phyloP scores from a whole-genome alignment of 2,797 vertebrate genomes.

The Betta splendens region DNA sequence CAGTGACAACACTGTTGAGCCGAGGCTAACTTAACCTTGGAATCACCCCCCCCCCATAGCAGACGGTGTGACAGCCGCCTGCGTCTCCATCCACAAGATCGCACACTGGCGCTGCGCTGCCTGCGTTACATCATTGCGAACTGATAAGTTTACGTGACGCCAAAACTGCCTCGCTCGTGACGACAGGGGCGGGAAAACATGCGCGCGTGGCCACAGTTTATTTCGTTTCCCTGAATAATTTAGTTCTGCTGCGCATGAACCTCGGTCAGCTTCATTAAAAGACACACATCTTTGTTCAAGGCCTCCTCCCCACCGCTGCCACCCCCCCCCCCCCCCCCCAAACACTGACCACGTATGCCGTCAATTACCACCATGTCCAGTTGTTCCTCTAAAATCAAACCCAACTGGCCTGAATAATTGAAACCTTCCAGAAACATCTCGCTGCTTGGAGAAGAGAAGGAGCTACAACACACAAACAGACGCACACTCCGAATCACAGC shows the following conservation, averaged over 20 bases:
- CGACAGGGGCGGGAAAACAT: constrained; percentile 6
- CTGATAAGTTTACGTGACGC: constrained; percentile 25
- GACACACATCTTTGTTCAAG: background rate
- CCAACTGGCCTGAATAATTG: constrained; percentile 29
- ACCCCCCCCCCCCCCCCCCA: constrained; percentile 4
- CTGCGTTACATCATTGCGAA: background rate
- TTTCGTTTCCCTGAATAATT: constrained; percentile 3
- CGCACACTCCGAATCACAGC: background rate
- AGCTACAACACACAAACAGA: constrained; percentile 12
- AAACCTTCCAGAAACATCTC: constrained; percentile 20
- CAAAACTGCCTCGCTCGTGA: background rate
- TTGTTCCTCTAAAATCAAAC: constrained; percentile 21
- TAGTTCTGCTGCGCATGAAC: constrained; percentile 6
- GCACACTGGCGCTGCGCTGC: background rate
- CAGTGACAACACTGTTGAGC: constrained; percentile 74
- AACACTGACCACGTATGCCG: constrained; percentile 18
- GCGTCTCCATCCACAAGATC: background rate
- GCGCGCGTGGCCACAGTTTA: background rate
- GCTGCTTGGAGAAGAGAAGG: constrained; percentile 14
- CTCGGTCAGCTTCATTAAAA: constrained; percentile 11
- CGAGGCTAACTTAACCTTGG: constrained; percentile 73
- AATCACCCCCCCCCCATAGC: constrained; percentile 22
- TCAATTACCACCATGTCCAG: constrained; percentile 11
- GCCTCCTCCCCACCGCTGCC: background rate
- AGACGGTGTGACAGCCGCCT: constrained; percentile 20